Evolutionary conservation across 2,797 vertebrate species (phyloP).

Genomic region (Malurus leucopterus): DNA sequence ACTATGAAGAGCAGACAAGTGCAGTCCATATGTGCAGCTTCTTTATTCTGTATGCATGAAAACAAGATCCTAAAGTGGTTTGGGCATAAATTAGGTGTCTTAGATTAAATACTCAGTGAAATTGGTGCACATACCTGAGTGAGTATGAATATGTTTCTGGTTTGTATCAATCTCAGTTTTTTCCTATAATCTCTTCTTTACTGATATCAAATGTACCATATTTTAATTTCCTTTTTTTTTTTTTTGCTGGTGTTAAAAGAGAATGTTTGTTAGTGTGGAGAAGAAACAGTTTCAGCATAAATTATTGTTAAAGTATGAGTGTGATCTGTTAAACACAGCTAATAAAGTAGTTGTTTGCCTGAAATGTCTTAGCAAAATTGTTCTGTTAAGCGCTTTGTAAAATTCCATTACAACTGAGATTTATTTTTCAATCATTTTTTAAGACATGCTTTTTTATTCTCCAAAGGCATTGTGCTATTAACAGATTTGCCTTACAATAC

Average conservation of each 20-base stretch:
- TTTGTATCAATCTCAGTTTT: background rate
- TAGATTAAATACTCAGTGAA: background rate
- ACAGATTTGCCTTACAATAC: background rate
- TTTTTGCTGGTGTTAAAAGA: background rate
- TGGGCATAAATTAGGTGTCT: background rate
- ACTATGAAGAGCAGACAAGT: background rate
- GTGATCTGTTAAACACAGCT: conserved; percentile 25
- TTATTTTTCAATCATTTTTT: conserved; percentile 30
- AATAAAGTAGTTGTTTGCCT: conserved; percentile 7
- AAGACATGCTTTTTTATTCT: background rate
- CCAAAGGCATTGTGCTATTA: background rate
- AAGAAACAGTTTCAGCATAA: conserved; percentile 18
- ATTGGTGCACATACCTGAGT: rapidly evolving
- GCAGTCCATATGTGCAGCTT: background rate
- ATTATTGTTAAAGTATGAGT: conserved; percentile 29
- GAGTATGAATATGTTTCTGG: background rate
- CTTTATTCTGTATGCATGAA: background rate
- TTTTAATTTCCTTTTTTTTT: conserved; percentile 15
- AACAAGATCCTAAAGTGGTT: background rate
- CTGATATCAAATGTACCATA: background rate
- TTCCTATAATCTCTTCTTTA: background rate
- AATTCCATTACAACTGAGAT: conserved; percentile 33
- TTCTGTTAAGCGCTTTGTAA: conserved; percentile 14
- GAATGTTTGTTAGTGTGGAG: conserved; percentile 16
- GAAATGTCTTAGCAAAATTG: background rate